These are phyloP conservation scores for Mionectes macconnelli DNA, from an alignment of 2,113 vertebrate genomes.

Conservation along the genomic window DNA sequence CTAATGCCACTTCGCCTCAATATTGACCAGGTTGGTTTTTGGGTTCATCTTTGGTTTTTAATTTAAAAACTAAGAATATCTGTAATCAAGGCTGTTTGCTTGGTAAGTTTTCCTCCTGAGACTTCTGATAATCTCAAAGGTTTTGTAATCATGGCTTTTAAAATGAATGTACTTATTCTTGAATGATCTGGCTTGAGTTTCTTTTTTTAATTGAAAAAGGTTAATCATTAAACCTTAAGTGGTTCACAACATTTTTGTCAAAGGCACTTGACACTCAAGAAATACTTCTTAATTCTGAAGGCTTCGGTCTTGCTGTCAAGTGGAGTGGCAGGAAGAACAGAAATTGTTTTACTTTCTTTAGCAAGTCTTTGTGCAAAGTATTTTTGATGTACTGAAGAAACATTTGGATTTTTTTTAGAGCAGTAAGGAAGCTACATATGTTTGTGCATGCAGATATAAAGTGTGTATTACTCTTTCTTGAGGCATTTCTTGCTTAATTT, in stretches of 20 bases:
- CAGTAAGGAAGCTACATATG: background rate
- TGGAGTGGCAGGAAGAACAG: background rate
- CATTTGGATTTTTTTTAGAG: fast-evolving
- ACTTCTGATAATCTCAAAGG: background rate
- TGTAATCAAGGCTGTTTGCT: background rate
- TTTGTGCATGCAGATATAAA: background rate
- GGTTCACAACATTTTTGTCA: background rate
- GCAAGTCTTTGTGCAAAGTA: background rate
- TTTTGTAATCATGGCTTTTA: background rate
- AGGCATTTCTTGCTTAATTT: background rate
- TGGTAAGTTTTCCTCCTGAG: background rate
- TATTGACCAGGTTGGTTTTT: conserved; percentile 89
- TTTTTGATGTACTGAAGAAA: background rate
- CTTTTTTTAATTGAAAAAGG: background rate
- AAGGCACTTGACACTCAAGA: background rate
- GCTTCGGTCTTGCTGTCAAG: background rate
- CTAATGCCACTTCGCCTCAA: conserved; percentile 97
- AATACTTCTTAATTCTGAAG: background rate
- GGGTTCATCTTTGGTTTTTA: background rate
- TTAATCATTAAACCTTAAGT: background rate
- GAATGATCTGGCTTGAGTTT: background rate
- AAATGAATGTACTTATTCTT: background rate
- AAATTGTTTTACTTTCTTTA: background rate
- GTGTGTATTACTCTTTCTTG: background rate
- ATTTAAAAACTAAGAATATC: background rate